Evolutionary conservation across 2,888 invertebrate species (phyloP), one percentile per base, ranked within the genome.

Genomic region (Peribatodes rhomboidaria): DNA sequence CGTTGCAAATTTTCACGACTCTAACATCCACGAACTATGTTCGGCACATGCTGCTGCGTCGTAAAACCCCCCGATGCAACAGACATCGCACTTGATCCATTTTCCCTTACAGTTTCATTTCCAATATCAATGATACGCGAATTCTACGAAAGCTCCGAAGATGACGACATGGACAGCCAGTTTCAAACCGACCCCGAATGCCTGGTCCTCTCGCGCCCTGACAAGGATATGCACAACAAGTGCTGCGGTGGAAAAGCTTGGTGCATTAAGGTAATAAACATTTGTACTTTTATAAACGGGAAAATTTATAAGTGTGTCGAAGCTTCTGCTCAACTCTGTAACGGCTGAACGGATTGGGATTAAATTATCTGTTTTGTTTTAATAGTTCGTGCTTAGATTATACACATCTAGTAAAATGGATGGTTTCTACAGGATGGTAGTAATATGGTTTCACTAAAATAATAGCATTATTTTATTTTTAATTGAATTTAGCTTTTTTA

Each of bases 231-330:
- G 88, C 97, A 98, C 86, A 98, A 98, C 89, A 94, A 96, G 75
- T 98, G 98, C 83, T 97, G 97, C 81, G 96, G 96, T 33, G 97
- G 97, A 66, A 95, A 95, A 82, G 94, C 97, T 47, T 98, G 98
- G 98, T 98, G 98, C 86, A 97, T 98, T 56, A 96, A 95, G 94
- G 96, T 96, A 84, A 73, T 74, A 9, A 13, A 27, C 0, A 20
- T 37, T 67, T 22, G 14, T 10, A 35, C 27, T 2, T n/a, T 44
- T 20, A 20, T 2, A 8, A 8, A 10, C n/a, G n/a, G 13, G 20
- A 35, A 35, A 35, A 9, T 7, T 7, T 35, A 9, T 11, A 7
- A 11, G 35, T 11, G n/a, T n/a, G n/a, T n/a, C n/a, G n/a, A n/a
- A n/a, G n/a, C n/a, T n/a, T n/a, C 9, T 9, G 11, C 35, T 27